Evolutionary conservation across 2,888 invertebrate genomes (phyloP), one percentile per base, ranked within the genome.

Genomic region (Leptopilina myrica): DNA sequence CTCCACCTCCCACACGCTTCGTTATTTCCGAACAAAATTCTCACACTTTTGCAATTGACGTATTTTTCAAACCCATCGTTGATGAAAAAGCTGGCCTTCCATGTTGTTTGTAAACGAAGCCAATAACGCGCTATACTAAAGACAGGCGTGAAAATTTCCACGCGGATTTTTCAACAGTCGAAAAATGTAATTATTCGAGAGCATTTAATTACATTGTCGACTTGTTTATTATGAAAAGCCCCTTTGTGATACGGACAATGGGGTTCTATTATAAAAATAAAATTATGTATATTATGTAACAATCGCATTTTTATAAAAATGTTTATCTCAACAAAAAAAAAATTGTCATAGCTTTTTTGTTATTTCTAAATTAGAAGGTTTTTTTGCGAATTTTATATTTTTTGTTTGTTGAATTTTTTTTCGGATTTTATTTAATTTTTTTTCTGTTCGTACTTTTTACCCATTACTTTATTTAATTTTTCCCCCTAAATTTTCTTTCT

Each of bases 51-150:
- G 53, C 73, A 73, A 73, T 73, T 26, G 73, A 73, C 56, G 73
- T 40, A 59, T 73, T 73, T 73, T 73, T 73, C 40, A 49, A 33
- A 33, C 33, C 33, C 49, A 49, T 4, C 8, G 49, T 49, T 73
- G 56, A 73, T 73, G 40, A 56, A 59, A 73, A 73, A 73, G 40
- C 73, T 33, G 33, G 73, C 73, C 56, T 73, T 59, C 56, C 73
- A 73, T 73, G 73, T 73, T 73, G 73, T 73, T 56, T 73, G 73
- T 33, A 73, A 73, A 73, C 73, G 73, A 73, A 73, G 73, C 73
- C 73, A 73, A 73, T 73, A 73, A 73, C 33, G 73, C 56, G 3
- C 33, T 33, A 5, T 49, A 33, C 15, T 73, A 40, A 73, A 73
- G 73, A 73, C 73, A 73, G 73, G 15, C 73, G 73, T 9, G n/a